Evolutionary conservation across 2,113 vertebrate genomes (phyloP), one percentile per base, ranked within the genome.

Genomic region (Phylloscopus whistleri): DNA sequence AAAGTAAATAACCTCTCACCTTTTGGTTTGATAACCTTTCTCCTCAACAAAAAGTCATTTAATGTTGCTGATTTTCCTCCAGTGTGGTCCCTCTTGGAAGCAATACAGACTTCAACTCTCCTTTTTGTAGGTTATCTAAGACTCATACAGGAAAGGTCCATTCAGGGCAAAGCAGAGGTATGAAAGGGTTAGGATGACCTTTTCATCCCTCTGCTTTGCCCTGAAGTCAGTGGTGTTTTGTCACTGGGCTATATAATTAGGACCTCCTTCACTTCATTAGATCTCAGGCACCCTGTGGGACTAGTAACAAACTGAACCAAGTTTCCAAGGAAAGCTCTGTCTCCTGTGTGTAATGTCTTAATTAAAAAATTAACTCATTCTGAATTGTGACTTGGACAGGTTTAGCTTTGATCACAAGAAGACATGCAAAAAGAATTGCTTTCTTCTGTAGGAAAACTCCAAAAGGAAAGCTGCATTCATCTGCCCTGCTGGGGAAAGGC

Each of bases 21-120:
- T 64, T 84, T 93, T 69, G 72, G 30, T 59, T 80, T 90, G 92
- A 96, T 95, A 95, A 91, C 95, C 91, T 96, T 96, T 90, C 84
- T 94, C 52, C 56, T 67, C 53, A 80, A 30, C 39, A 84, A 92
- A 93, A 96, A 46, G 58, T 90, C 86, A 67, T 60, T 94, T 93
- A 68, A 84, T 72, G 70, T 83, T 92, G 73, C 41, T 92, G 51
- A 69, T 85, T 75, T 55, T 93, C 35, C 35, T 91, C 15, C 53
- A 39, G 43, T 72, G 92, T 94, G 51, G 86, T 52, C 37, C 19
- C 31, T 76, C 59, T 89, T 96, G 93, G 93, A 96, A 95, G 79
- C 14, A 48, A 74, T 51, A 63, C 46, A 88, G 66, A 75, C 75
- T 73, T 94, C 66, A 88, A 56, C 68, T 76, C 62, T 93, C 49